phyloP scores from a whole-genome alignment of 2,113 vertebrate species.

The Cyphomyrus plagiostoma region DNA sequence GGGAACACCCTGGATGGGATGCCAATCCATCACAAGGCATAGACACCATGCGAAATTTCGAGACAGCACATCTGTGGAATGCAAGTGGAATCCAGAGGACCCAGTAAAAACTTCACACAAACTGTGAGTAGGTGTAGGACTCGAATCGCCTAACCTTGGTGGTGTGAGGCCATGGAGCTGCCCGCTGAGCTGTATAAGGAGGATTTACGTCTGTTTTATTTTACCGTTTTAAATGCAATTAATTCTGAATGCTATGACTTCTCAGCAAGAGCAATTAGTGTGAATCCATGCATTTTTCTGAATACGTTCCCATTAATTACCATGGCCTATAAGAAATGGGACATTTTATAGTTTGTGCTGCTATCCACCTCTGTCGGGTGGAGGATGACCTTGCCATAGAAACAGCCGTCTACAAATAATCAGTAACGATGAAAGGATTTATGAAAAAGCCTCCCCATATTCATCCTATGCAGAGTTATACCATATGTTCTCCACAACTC shows the following conservation, averaged over 20 bases:
- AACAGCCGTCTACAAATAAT: not conserved
- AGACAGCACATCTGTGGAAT: not conserved
- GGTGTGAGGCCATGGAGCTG: not conserved
- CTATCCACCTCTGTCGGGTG: not conserved
- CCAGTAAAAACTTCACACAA: not conserved
- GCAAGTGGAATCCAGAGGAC: not conserved
- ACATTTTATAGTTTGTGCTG: not conserved
- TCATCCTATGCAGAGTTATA: not conserved
- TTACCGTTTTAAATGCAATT: not conserved
- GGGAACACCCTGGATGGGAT: not conserved
- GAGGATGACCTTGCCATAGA: not conserved
- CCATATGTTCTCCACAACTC: not conserved
- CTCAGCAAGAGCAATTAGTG: not conserved
- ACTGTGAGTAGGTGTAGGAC: not conserved
- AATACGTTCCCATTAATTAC: not conserved
- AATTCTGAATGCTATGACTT: not conserved
- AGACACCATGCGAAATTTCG: not conserved
- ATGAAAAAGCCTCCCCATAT: not conserved
- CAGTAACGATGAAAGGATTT: not conserved
- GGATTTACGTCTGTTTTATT: not conserved
- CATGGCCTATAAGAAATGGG: not conserved
- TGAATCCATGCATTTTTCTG: not conserved
- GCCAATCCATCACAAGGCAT: not conserved
- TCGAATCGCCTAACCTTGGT: not conserved
- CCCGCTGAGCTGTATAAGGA: not conserved